Percentiles rank a stretch among this genome's conserved stretches.
Conservation (phyloP, 2,888 invertebrate species). For the Perdita meconis region DNA sequence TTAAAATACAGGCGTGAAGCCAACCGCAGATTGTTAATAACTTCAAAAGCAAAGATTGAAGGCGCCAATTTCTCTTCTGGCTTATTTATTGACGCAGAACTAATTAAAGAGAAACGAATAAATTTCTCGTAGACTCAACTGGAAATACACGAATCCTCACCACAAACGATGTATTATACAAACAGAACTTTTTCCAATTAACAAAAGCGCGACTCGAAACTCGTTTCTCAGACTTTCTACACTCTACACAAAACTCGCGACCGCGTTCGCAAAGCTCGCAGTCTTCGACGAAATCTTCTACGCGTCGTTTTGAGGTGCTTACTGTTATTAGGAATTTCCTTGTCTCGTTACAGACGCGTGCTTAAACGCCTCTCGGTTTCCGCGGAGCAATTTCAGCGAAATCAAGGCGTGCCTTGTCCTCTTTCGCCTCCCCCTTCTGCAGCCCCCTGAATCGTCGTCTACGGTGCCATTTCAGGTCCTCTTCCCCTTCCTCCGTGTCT, state of each 20-base stretch:
- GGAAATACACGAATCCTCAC: too few relatives aligned
- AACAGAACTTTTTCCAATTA: background rate
- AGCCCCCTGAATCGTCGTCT: background rate
- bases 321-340: slow-evolving; percentile 56
- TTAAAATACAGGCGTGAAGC: too few relatives aligned
- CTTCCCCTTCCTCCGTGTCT: background rate
- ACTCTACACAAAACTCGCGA: background rate
- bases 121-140: too few relatives aligned
- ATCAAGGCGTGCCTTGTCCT: slow-evolving; percentile 48
- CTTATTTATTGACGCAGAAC: too few relatives aligned
- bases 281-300: slow-evolving; percentile 30
- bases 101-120: too few relatives aligned
- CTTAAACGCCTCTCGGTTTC: slow-evolving; percentile 60
- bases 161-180: too few relatives aligned
- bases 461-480: slow-evolving; percentile 1
- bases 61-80: too few relatives aligned
- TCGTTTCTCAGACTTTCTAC: background rate
- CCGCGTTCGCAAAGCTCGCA: background rate
- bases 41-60: too few relatives aligned
- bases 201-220: too few relatives aligned
- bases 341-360: slow-evolving; percentile 58
- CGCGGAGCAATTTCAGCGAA: slow-evolving; percentile 47
- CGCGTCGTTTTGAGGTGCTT: slow-evolving; percentile 16
- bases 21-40: too few relatives aligned
- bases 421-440: background rate